Conservation (phyloP, 2,888 invertebrate genomes). For the Ophion costatus region DNA sequence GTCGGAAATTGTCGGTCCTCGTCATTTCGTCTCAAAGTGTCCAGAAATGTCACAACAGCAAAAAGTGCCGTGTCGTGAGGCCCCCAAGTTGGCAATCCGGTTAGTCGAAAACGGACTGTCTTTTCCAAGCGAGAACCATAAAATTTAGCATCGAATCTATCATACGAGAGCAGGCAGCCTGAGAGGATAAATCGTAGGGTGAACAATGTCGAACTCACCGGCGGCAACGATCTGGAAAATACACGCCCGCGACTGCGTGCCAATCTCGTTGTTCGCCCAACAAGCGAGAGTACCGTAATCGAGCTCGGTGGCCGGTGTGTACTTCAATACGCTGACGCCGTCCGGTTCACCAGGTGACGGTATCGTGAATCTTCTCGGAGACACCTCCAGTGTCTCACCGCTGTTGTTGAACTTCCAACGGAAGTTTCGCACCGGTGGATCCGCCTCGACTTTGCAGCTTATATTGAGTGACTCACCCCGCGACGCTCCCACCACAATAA, state of each 20-base stretch:
- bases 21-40: too few relatives aligned
- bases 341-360: conserved; percentile 85
- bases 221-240: conserved; percentile 95
- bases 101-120: too few relatives aligned
- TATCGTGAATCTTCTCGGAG: conserved; percentile 89
- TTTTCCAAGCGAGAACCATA: too few relatives aligned
- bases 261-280: conserved; percentile 93
- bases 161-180: neutral
- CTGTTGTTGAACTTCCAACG: conserved; percentile 98
- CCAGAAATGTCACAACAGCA: too few relatives aligned
- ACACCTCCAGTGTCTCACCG: conserved; percentile 93
- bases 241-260: conserved; percentile 92
- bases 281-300: conserved; percentile 96
- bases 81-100: too few relatives aligned
- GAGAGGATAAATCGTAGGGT: neutral
- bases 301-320: conserved; percentile 87
- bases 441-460: conserved; percentile 95
- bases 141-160: too few relatives aligned
- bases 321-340: conserved; percentile 86
- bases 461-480: conserved; percentile 94
- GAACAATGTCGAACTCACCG: conserved; percentile 85
- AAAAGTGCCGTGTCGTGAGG: too few relatives aligned
- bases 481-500: conserved; percentile 94
- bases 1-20: too few relatives aligned
- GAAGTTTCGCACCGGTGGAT: conserved; percentile 95